Evolutionary conservation across 2,113 vertebrate genomes (phyloP).

Genomic region (Asarcornis scutulata): DNA sequence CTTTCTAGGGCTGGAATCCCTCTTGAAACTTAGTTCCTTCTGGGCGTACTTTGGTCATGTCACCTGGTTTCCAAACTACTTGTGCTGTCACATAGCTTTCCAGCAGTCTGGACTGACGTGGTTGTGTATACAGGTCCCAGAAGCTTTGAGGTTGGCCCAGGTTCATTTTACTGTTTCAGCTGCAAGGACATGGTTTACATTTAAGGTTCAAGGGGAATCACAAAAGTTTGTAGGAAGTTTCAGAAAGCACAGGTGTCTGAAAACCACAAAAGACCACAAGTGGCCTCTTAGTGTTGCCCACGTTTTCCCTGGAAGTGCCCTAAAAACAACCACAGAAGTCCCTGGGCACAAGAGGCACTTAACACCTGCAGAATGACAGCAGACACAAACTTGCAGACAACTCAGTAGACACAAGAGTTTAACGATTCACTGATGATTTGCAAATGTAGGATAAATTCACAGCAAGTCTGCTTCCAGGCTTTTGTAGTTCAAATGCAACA

Average conservation of each 20-base stretch:
- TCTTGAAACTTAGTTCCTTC: background rate
- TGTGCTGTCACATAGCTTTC: background rate
- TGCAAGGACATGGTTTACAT: background rate
- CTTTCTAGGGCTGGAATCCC: background rate
- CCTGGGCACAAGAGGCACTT: background rate
- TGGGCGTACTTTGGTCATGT: background rate
- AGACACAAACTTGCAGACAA: slow-evolving; percentile 6
- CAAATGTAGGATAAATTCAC: slow-evolving; percentile 42
- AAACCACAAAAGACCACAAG: background rate
- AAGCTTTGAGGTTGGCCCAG: background rate
- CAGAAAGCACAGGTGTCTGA: background rate
- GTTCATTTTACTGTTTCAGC: background rate
- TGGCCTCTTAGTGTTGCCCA: background rate
- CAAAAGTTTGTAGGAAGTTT: background rate
- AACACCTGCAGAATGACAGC: background rate
- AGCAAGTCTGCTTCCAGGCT: slow-evolving; percentile 27
- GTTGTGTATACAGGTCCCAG: background rate
- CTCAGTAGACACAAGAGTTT: background rate
- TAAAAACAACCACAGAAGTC: background rate
- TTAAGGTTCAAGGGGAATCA: background rate
- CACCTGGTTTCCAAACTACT: background rate
- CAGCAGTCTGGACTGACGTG: background rate
- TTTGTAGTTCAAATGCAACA: slow-evolving; percentile 50
- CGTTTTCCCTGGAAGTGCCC: background rate
- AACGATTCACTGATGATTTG: slow-evolving; percentile 1